Evolutionary conservation across 2,888 invertebrate species (phyloP).

Genomic region (Oligia fasciuncula): DNA sequence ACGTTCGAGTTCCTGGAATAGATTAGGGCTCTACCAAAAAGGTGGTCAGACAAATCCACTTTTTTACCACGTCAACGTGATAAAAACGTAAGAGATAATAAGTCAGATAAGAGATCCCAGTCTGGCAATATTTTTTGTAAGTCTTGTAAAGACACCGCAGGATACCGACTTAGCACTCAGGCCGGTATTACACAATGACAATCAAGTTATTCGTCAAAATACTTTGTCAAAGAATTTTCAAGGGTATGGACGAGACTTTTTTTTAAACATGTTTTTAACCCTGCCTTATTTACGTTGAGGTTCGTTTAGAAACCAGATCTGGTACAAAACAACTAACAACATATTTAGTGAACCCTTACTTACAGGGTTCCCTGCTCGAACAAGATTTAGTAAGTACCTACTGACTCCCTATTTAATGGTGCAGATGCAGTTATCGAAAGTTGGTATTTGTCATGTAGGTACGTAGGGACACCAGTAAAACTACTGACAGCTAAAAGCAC

Average conservation of each 20-base stretch:
- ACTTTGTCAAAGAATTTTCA: slow-evolving; percentile 38
- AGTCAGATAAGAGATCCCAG: slow-evolving; percentile 28
- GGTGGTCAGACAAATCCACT: background rate
- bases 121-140: slow-evolving; percentile 36
- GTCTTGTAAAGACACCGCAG: slow-evolving; percentile 23
- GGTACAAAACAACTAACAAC: slow-evolving; percentile 20
- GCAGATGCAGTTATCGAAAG: background rate
- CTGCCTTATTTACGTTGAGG: slow-evolving; percentile 32
- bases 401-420: background rate
- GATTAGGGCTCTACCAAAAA: slow-evolving; percentile 24
- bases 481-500: too few relatives aligned
- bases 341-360: slow-evolving; percentile 18
- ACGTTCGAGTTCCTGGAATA: slow-evolving; percentile 29
- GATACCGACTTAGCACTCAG: slow-evolving; percentile 19
- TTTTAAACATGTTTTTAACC: slow-evolving; percentile 39
- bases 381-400: background rate
- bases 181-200: slow-evolving; percentile 20
- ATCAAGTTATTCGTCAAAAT: slow-evolving; percentile 43
- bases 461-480: too few relatives aligned
- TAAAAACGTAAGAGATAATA: slow-evolving; percentile 37
- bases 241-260: slow-evolving; percentile 19
- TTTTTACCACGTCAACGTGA: slow-evolving; percentile 33
- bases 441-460: background rate
- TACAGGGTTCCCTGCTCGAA: background rate
- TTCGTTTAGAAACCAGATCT: slow-evolving; percentile 30